These are phyloP conservation scores for Stichopus horrens DNA, from an alignment of 53 echinoderm and acorn worm species.

Conservation along the genomic window DNA sequence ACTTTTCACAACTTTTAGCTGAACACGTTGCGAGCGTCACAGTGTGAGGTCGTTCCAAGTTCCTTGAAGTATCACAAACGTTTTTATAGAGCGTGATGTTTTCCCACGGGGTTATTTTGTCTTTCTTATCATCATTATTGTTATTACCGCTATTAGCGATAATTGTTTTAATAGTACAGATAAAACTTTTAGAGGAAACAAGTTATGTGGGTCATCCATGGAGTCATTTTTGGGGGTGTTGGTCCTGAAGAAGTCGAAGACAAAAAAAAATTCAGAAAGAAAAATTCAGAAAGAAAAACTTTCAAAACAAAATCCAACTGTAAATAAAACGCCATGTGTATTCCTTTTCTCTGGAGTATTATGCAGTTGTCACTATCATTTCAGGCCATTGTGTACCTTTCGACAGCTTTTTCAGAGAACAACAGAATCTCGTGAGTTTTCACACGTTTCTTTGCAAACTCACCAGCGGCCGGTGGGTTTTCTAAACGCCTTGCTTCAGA, in stretches of 20 bases:
- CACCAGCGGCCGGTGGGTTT: background rate
- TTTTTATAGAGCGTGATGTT: background rate
- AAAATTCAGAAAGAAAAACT: no score
- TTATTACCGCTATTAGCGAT: no score
- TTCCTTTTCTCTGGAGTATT: background rate
- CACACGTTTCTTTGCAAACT: slow-evolving; percentile 16
- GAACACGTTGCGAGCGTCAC: background rate
- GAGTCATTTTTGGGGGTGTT: background rate
- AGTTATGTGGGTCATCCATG: background rate
- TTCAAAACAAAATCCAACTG: background rate
- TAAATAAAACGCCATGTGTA: background rate
- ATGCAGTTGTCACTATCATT: background rate
- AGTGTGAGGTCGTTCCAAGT: background rate
- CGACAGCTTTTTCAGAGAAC: slow-evolving; percentile 17
- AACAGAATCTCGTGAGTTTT: slow-evolving; percentile 12
- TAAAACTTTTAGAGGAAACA: background rate
- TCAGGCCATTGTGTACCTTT: background rate
- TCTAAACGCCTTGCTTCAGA: background rate
- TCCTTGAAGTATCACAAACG: background rate
- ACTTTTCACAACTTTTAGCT: no score
- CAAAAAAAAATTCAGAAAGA: no score
- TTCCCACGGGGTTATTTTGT: background rate
- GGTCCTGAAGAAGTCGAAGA: background rate
- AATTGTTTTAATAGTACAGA: no score
- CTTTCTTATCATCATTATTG: no score